A percentile compares a stretch with the other conserved stretches of the same genome.
These are phyloP conservation scores for Hirtodrosophila alboralis DNA, from an alignment of 2,888 invertebrate species.

Conservation along the genomic window DNA sequence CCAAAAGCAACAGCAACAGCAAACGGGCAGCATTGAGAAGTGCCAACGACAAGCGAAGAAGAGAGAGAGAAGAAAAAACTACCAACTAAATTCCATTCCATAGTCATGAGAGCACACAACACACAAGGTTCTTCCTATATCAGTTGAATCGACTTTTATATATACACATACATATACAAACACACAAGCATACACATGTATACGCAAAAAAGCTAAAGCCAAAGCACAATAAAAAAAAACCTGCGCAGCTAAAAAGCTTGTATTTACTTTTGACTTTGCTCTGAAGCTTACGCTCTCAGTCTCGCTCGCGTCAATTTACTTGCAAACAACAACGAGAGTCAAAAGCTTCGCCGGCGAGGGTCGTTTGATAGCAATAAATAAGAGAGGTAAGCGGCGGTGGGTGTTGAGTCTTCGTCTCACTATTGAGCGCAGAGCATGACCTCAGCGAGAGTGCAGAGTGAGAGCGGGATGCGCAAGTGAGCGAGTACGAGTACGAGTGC, in stretches of 20 bases:
- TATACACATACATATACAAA: conserved; percentile 4
- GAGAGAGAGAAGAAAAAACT: conserved; percentile 51
- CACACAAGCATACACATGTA: conserved; percentile 15
- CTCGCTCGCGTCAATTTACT: conserved; percentile 5
- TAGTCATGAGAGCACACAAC: conserved; percentile 69
- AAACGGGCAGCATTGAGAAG: conserved; percentile 49
- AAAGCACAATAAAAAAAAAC: conserved; percentile 49
- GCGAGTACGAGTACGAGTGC: conserved; percentile 13
- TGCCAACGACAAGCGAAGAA: conserved; percentile 42
- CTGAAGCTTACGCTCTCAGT: conserved; percentile 24
- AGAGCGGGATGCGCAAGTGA: conserved; percentile 2
- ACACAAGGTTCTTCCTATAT: conserved; percentile 83
- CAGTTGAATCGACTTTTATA: conserved; percentile 56
- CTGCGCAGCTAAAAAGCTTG: conserved; percentile 49
- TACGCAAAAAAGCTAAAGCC: conserved; percentile 24
- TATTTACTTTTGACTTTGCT: conserved; percentile 60
- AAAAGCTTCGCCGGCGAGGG: conserved; percentile 66
- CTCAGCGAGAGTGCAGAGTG: conserved; percentile 49
- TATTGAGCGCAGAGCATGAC: conserved; percentile 47
- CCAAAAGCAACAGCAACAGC: conserved; percentile 39
- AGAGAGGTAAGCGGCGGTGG: conserved; percentile 37
- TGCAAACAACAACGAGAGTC: conserved; percentile 19
- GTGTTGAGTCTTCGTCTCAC: conserved; percentile 29
- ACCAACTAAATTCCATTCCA: conserved; percentile 79
- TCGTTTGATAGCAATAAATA: conserved; percentile 43